A percentile compares a stretch with the other conserved stretches of the same genome.
Conservation (phyloP, 2,797 vertebrate genomes). For the Mus spretus region DNA sequence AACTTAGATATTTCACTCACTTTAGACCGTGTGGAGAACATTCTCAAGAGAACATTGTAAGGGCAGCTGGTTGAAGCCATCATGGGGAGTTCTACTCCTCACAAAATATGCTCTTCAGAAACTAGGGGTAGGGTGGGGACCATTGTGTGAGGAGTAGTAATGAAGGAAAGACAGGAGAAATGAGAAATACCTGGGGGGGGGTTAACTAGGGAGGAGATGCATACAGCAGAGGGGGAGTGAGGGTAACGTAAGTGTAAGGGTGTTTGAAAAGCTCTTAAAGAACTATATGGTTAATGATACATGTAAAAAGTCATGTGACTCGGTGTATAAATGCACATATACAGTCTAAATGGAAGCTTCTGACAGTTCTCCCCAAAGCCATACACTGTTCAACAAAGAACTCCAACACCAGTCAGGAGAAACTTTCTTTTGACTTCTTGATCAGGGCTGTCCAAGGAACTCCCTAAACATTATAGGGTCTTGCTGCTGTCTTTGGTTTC, state of each 20-base stretch:
- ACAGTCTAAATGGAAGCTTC: neutral
- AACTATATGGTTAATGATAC: neutral
- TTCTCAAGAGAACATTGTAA: no score
- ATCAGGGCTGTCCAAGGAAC: neutral
- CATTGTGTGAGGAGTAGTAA: neutral
- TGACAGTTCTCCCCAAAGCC: neutral
- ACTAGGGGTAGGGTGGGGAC: no score
- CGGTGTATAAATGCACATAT: neutral
- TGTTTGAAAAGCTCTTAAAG: neutral
- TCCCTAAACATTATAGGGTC: neutral
- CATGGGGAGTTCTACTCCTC: neutral
- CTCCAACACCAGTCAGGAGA: neutral
- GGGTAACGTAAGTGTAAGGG: neutral
- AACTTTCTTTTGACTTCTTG: neutral
- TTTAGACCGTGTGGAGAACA: neutral
- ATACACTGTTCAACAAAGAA: neutral
- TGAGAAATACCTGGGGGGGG: no score
- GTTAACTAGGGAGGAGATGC: neutral
- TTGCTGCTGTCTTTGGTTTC: neutral
- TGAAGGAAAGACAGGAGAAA: neutral
- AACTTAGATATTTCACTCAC: neutral
- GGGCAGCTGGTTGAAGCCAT: no score
- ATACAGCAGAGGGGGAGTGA: neutral
- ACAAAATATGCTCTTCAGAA: neutral
- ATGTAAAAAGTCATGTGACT: neutral